Base-by-base conservation (phyloP, 2,797 vertebrate species). In the Parauchenoglanis punctatus region DNA sequence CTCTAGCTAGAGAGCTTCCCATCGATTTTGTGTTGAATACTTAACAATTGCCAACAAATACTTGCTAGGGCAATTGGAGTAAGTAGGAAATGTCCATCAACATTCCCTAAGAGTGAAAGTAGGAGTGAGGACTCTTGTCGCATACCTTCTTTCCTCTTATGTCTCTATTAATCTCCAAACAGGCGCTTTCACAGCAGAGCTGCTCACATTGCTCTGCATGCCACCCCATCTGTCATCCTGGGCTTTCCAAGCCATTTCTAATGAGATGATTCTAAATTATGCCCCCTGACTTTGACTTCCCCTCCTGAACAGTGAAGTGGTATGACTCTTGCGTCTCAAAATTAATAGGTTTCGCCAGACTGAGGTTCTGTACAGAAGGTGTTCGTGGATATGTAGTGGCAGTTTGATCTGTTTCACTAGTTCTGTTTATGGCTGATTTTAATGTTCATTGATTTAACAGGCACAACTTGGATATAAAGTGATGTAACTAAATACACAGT, bases 141-240 rank as follows among this genome's bases (percentile, higher is more conserved):
- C 87, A 83, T 13, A 58, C 68, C 52, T 46, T 59, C n/a, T 73
- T 25, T 89, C 68, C 80, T 86, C 85, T 77, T 76, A 82, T 56
- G 54, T 70, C 76, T 85, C 73, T 81, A 85, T 91, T 88, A 88
- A 89, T 88, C 78, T 85, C 46, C 20, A 52, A 84, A 52, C 20
- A 56, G 61, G 28, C 81, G 44, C 85, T 77, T 82, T 90, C 86
- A 70, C 89, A 76, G 49, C 65, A 65, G 85, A 88, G 58, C 88
- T 73, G 83, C 87, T 73, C 59, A 75, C 49, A 76, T 88, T 77
- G 65, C 84, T 87, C 76, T 67, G 80, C 85, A 59, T 78, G 78
- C 76, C 68, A 78, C 78, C 46, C 86, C 87, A 88, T 92, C 90
- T 91, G 90, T 90, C 89, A 90, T 75, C 59, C 61, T n/a, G 80